Base-by-base conservation (phyloP, 1,140 invertebrate genomes). In the Aphaenogaster floridana region DNA sequence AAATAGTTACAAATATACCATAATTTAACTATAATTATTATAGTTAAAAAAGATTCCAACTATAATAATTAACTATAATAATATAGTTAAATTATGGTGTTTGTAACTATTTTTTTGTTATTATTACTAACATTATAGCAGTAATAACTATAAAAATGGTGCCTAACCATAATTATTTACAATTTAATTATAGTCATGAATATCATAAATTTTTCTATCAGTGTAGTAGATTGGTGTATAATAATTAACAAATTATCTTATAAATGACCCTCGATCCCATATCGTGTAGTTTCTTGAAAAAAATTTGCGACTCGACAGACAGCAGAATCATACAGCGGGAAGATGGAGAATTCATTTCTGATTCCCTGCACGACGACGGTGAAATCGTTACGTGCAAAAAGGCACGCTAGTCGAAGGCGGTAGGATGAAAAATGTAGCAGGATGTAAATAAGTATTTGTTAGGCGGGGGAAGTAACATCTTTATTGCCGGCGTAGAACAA, bases 391-490 rank as follows among this genome's bases (percentile, higher is more conserved):
- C 54, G 42, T 76, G 54, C 45, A 76, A 61, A 84, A 76, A 76
- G 69, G 28, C 54, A 28, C 36, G 74, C 39, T 45, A 28, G 34
- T 57, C 86, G 68, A 80, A 61, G 66, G 83, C 39, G 66, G 39
- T 66, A 63, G 69, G 52, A 87, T 81, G 78, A 87, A 87, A 87
- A 81, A 81, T 83, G 77, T 90, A 86, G 48, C 87, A 57, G 79
- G 36, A 89, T 90, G 83, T 80, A 86, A 90, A 89, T 86, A 87
- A 81, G 88, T 78, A 87, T 83, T 83, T 86, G 78, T 81, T 86
- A 54, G 28, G 28, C 61, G 39, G 50, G 21, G 34, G 78, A 74
- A 74, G 34, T 78, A 87, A 90, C 76, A 88, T 90, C 83, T 90
- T 86, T 87, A 90, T 90, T 79, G 66, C 6, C 34, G 54, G 45